Percentiles rank a stretch among this genome's conserved stretches.
Conservation (phyloP, 2,113 vertebrate genomes). For the Epinephelus fuscoguttatus region DNA sequence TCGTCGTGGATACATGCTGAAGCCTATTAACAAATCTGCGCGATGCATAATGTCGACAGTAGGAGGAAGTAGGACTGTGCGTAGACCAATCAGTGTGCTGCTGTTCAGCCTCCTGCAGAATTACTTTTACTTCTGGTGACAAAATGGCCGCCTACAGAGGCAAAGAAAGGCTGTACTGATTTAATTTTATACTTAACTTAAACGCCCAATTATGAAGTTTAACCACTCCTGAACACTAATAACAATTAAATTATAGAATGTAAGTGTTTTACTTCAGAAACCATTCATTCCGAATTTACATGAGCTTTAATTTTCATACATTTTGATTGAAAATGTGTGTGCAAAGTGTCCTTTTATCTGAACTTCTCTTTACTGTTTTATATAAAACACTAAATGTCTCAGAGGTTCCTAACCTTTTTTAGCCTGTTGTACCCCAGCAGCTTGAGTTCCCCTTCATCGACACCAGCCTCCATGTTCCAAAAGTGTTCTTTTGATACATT, state of each 20-base stretch:
- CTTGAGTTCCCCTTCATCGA: background rate
- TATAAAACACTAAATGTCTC: background rate
- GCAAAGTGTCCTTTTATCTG: background rate
- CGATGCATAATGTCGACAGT: conserved; percentile 78
- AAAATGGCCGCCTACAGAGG: background rate
- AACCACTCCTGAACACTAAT: background rate
- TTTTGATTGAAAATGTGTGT: background rate
- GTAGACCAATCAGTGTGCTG: conserved; percentile 57
- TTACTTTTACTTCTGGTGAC: conserved; percentile 28
- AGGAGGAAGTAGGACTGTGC: conserved; percentile 70
- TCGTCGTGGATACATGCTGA: conserved; percentile 89
- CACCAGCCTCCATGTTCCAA: too few relatives aligned
- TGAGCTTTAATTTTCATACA: background rate
- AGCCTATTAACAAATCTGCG: conserved; percentile 78
- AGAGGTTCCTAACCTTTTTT: too few relatives aligned
- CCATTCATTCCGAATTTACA: background rate
- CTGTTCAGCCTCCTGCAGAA: conserved; percentile 24
- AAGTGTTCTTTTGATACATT: too few relatives aligned
- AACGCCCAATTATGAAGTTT: background rate
- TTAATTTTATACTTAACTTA: background rate
- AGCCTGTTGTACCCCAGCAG: too few relatives aligned
- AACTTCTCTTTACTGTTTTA: background rate
- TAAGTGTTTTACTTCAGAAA: background rate
- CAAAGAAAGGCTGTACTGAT: conserved; percentile 7
- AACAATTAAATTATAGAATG: background rate